These are phyloP conservation scores for Macrobrachium rosenbergii DNA, from an alignment of 1,140 invertebrate species.

Conservation along the genomic window DNA sequence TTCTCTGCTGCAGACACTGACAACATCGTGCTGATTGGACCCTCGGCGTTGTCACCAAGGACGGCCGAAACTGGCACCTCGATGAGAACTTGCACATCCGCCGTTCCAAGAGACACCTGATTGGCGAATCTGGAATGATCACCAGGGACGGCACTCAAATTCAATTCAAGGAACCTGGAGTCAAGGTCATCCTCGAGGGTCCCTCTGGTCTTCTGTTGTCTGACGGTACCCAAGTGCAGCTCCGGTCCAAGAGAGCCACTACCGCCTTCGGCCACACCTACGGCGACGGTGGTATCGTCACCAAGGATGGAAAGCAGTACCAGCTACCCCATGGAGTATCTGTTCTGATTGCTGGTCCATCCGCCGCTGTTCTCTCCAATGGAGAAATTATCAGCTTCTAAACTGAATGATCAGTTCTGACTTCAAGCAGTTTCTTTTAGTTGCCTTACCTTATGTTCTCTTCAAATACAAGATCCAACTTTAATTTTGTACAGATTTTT, in stretches of 20 bases:
- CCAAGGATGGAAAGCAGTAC: slow-evolving; percentile 2
- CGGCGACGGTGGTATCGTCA: background rate
- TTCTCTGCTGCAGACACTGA: slow-evolving; percentile 29
- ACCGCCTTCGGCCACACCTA: too few species aligned
- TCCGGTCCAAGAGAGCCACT: too few species aligned
- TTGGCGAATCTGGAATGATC: too few species aligned
- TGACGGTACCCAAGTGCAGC: too few species aligned
- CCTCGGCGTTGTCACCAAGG: slow-evolving; percentile 25
- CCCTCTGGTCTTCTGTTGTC: background rate
- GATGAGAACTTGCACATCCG: background rate
- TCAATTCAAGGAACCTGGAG: too few species aligned
- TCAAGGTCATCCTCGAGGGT: background rate
- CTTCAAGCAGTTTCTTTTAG: too few species aligned
- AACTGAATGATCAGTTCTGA: background rate
- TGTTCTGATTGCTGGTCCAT: background rate
- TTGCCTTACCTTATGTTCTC: too few species aligned
- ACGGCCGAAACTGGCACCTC: slow-evolving; percentile 16
- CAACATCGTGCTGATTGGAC: slow-evolving; percentile 25
- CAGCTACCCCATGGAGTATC: background rate
- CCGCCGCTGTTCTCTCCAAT: background rate
- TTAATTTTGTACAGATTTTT: too few species aligned
- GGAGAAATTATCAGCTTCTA: slow-evolving; percentile 8
- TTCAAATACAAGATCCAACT: too few species aligned
- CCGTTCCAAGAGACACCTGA: slow-evolving; percentile 6
- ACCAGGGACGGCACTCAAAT: too few species aligned